Evolutionary conservation across 2,797 vertebrate species (phyloP).

Genomic region (Cossypha niveicapilla): DNA sequence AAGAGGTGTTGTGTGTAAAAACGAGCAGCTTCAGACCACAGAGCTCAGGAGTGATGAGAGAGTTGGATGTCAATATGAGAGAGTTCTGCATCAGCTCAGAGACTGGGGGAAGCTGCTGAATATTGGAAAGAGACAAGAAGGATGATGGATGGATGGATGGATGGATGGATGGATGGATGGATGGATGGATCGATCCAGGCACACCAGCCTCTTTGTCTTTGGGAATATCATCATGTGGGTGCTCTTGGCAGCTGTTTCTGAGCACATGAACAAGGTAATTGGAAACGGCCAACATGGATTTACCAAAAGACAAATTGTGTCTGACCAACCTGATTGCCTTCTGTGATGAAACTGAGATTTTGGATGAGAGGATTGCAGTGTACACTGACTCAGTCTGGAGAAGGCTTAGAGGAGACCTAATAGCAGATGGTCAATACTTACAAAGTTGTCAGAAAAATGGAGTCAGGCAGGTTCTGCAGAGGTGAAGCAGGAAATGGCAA

Average conservation of each 20-base stretch:
- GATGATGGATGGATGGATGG: background rate
- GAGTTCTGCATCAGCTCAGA: background rate
- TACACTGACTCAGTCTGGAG: background rate
- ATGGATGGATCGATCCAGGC: background rate
- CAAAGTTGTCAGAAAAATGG: background rate
- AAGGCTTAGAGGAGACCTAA: background rate
- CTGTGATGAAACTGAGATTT: background rate
- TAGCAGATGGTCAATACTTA: background rate
- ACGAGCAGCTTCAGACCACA: background rate
- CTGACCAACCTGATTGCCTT: background rate
- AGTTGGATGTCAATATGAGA: fast-evolving
- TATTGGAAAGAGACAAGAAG: background rate
- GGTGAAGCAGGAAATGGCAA: background rate
- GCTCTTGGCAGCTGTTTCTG: background rate
- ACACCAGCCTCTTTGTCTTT: background rate
- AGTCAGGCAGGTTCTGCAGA: background rate
- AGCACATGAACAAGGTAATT: background rate
- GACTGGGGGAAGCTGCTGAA: background rate
- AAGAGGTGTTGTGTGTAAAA: background rate
- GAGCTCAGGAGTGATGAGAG: background rate
- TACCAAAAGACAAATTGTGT: background rate
- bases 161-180: background rate
- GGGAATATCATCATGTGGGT: background rate
- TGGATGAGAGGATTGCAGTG: background rate
- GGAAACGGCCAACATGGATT: background rate